phyloP scores from a whole-genome alignment of 2,888 invertebrate genomes.

The Cyclophora albipunctata region DNA sequence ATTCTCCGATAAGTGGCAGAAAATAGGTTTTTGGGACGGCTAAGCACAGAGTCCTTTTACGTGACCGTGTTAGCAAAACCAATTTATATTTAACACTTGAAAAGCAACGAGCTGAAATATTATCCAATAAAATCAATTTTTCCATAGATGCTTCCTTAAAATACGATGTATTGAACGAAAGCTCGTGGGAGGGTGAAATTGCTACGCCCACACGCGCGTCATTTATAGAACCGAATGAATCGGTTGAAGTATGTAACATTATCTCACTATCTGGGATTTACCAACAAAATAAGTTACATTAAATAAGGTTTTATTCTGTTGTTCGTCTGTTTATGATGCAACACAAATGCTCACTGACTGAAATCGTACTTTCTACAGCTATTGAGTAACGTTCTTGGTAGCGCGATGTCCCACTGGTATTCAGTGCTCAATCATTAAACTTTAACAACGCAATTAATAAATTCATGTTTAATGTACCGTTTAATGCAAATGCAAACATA shows the following conservation, averaged over 20 bases:
- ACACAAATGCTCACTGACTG: conserved; percentile 45
- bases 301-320: conserved; percentile 7
- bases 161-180: conserved; percentile 16
- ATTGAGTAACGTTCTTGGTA: conserved; percentile 50
- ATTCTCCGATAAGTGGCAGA: too few relatives aligned
- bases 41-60: too few relatives aligned
- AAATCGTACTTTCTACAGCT: conserved; percentile 58
- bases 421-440: conserved; percentile 31
- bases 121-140: conserved; percentile 13
- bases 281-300: conserved; percentile 3
- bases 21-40: too few relatives aligned
- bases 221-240: conserved; percentile 32
- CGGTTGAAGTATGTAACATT: conserved; percentile 23
- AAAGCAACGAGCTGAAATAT: conserved; percentile 9
- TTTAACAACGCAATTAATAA: conserved; percentile 4
- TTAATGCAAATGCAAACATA: neutral
- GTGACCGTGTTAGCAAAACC: too few relatives aligned
- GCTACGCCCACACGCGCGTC: conserved; percentile 31
- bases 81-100: too few relatives aligned
- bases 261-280: conserved; percentile 10
- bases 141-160: conserved; percentile 20
- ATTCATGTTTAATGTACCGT: conserved; percentile 8
- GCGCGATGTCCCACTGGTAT: conserved; percentile 34
- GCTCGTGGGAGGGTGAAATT: conserved; percentile 33
- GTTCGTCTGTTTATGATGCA: conserved; percentile 43